Evolutionary conservation across 2,888 invertebrate species (phyloP).

Genomic region (Drosophila prolongata): DNA sequence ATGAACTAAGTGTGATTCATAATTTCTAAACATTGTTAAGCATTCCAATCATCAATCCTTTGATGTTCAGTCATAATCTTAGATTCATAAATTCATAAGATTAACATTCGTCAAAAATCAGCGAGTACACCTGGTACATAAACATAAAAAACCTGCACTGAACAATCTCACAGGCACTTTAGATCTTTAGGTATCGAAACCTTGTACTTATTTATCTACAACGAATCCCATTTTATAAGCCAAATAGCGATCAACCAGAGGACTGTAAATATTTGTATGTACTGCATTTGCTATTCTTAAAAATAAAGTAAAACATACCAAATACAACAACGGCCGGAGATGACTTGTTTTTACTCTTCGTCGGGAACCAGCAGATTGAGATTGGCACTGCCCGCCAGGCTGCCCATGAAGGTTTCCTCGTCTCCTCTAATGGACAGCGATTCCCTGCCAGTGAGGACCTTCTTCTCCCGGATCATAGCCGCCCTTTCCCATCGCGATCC

Average conservation of each 20-base stretch:
- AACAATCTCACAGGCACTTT: conserved; percentile 32
- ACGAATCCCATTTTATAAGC: conserved; percentile 42
- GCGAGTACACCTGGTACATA: conserved; percentile 32
- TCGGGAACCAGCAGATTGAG: conserved; percentile 91
- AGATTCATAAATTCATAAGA: not conserved
- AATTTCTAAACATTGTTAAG: not conserved
- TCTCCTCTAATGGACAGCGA: conserved; percentile 94
- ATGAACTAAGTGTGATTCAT: conserved; percentile 22
- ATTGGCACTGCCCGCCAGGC: conserved; percentile 86
- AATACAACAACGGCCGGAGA: not conserved
- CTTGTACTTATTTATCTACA: conserved; percentile 63
- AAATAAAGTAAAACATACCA: conserved; percentile 22
- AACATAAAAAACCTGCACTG: conserved; percentile 5
- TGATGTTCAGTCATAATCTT: conserved; percentile 10
- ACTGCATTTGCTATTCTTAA: conserved; percentile 22
- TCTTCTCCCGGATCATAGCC: conserved; percentile 91
- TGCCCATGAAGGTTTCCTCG: conserved; percentile 92
- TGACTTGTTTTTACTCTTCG: conserved; percentile 57
- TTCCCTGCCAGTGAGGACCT: conserved; percentile 83
- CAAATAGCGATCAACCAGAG: conserved; percentile 59
- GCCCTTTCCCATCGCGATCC: conserved; percentile 90
- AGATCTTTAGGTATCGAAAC: conserved; percentile 39
- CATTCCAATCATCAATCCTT: conserved; percentile 1
- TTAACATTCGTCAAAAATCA: conserved; percentile 2
- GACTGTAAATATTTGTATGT: conserved; percentile 40